phyloP scores from a whole-genome alignment of 2,888 invertebrate genomes.

The Acronicta aceris region DNA sequence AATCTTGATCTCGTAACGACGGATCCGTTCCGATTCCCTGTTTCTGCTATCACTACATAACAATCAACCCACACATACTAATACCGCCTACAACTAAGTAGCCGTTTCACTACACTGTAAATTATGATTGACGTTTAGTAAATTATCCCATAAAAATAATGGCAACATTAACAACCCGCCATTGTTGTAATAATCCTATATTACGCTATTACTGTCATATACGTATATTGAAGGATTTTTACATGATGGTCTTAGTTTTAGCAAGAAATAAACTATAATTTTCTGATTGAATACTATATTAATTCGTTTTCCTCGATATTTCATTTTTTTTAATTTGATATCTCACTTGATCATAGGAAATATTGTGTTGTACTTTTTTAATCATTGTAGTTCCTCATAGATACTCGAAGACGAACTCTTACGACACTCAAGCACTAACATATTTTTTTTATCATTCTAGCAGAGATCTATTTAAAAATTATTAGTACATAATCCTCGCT shows the following conservation, averaged over 20 bases:
- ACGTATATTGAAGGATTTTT: constrained; percentile 7
- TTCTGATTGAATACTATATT: neutral
- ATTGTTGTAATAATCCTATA: constrained; percentile 37
- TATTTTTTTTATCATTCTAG: no score
- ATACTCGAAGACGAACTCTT: no score
- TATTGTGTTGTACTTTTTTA: no score
- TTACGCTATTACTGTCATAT: constrained; percentile 24
- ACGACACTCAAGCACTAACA: no score
- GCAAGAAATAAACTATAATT: constrained; percentile 3
- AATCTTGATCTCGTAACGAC: neutral
- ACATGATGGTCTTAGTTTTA: constrained; percentile 20
- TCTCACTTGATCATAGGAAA: no score
- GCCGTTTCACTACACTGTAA: constrained; percentile 19
- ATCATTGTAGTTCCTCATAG: no score
- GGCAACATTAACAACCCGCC: constrained; percentile 23
- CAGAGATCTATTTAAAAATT: no score
- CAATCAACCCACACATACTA: constrained; percentile 11
- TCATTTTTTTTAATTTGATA: neutral
- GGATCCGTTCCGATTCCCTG: constrained; percentile 10
- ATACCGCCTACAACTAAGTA: neutral
- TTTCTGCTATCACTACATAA: constrained; percentile 5
- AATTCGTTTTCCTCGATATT: neutral
- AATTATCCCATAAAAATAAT: constrained; percentile 50
- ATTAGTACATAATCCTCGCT: no score
- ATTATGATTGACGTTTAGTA: constrained; percentile 21